phyloP scores from a whole-genome alignment of 2,888 invertebrate species.

The Nomada fabriciana region DNA sequence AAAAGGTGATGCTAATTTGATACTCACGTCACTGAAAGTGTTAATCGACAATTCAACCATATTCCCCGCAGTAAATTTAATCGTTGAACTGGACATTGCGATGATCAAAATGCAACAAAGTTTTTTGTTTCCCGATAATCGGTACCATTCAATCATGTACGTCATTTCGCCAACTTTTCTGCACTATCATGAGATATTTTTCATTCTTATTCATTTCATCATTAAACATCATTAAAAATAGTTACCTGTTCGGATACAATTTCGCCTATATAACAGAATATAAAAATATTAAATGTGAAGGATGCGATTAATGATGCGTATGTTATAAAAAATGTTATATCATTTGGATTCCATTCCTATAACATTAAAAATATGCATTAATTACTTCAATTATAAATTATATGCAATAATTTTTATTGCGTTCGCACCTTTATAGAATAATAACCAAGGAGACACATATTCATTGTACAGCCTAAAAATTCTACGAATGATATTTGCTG shows the following conservation, averaged over 20 bases:
- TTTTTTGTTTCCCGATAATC: constrained; percentile 54
- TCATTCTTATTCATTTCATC: neutral
- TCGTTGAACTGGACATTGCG: constrained; percentile 70
- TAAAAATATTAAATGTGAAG: constrained; percentile 76
- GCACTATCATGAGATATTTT: constrained; percentile 38
- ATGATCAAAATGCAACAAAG: constrained; percentile 71
- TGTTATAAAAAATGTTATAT: constrained; percentile 44
- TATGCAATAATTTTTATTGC: neutral
- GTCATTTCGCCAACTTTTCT: constrained; percentile 55
- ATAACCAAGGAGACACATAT: constrained; percentile 78
- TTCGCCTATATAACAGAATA: constrained; percentile 78
- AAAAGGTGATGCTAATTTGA: neutral
- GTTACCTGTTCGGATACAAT: constrained; percentile 72
- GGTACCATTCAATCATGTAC: constrained; percentile 72
- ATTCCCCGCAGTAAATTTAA: constrained; percentile 76
- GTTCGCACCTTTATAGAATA: constrained; percentile 75
- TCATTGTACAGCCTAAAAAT: constrained; percentile 77
- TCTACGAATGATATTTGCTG: constrained; percentile 77
- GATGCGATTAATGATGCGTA: constrained; percentile 71
- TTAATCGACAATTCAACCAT: constrained; percentile 72
- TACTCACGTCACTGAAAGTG: constrained; percentile 70
- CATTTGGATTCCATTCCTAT: constrained; percentile 42
- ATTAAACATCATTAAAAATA: neutral
- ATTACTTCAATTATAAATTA: neutral
- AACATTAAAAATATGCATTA: neutral